Evolutionary conservation across 2,797 vertebrate genomes (phyloP).

Genomic region (Helarctos malayanus): DNA sequence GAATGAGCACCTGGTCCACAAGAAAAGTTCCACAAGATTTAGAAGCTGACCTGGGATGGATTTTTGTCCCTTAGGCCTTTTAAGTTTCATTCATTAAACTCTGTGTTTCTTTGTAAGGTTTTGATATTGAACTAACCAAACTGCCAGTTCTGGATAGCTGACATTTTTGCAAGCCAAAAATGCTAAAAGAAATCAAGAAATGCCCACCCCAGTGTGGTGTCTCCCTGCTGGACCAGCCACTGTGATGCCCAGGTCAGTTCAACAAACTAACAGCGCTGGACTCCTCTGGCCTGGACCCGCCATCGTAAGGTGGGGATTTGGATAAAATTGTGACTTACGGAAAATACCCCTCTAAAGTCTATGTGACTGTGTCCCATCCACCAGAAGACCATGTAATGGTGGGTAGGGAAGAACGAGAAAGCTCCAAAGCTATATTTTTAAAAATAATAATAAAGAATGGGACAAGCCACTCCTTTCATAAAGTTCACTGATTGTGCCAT

Average conservation of each 20-base stretch:
- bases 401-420: background rate
- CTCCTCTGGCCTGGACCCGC: background rate
- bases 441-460: background rate
- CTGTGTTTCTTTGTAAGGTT: background rate
- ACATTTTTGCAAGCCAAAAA: background rate
- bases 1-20: background rate
- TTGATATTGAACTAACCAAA: background rate
- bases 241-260: background rate
- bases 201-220: too few relatives aligned
- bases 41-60: background rate
- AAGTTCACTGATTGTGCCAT: slow-evolving; percentile 33
- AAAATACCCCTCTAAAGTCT: background rate
- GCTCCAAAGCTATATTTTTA: background rate
- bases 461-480: slow-evolving; percentile 24
- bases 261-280: background rate
- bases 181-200: background rate
- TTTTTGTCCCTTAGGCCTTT: background rate
- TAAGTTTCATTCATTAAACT: background rate
- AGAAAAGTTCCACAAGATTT: background rate
- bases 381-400: background rate
- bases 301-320: background rate
- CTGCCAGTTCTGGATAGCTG: background rate
- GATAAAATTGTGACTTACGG: background rate
- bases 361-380: background rate
- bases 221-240: background rate